Conservation (phyloP, 53 echinoderm and acorn worm genomes). For the Holothuria scabra region DNA sequence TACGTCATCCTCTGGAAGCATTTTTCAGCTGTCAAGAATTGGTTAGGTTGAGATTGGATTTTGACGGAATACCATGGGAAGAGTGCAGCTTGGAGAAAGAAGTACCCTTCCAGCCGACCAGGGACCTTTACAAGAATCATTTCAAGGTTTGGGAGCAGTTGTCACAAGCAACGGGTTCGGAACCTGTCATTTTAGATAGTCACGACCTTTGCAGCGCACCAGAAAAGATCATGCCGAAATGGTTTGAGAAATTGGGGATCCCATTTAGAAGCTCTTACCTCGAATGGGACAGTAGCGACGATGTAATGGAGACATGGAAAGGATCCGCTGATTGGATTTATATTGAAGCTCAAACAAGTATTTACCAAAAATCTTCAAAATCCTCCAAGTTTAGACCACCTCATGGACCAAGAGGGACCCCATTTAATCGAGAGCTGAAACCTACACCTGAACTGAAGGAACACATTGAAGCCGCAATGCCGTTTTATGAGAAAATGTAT, state of each 20-base stretch:
- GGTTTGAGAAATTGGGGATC: background rate
- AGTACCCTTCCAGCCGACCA: background rate
- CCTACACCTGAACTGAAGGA: background rate
- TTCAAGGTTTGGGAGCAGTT: background rate
- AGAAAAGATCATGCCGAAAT: background rate
- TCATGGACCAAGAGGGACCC: background rate
- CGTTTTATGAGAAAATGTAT: slow-evolving; percentile 6
- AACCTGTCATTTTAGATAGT: background rate
- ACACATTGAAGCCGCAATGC: background rate
- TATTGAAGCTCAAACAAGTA: background rate
- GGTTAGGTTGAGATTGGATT: too few relatives aligned
- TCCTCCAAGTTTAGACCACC: background rate
- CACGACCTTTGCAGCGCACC: background rate
- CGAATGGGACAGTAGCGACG: slow-evolving; percentile 2
- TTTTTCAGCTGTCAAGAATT: background rate
- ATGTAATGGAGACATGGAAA: background rate
- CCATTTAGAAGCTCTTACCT: background rate
- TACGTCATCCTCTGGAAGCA: background rate
- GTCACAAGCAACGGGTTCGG: background rate
- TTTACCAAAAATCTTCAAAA: background rate
- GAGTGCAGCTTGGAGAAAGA: too few relatives aligned
- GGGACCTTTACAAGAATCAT: background rate
- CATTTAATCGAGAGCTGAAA: background rate
- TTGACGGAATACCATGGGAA: too few relatives aligned
- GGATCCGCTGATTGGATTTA: background rate